Conservation (phyloP, 2,113 vertebrate species). For the Bettongia penicillata region DNA sequence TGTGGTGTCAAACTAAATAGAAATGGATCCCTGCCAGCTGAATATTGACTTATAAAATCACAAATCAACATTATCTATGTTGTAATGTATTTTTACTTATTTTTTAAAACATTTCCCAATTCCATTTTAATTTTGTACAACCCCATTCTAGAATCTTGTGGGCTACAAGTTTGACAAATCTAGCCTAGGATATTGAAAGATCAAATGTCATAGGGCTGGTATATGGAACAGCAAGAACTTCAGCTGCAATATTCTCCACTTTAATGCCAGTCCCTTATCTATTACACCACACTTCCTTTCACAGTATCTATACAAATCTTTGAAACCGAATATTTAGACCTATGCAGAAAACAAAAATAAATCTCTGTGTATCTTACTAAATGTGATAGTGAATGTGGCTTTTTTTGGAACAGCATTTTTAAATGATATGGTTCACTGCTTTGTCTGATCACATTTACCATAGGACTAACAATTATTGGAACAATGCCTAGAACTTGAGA, state of each 20-base stretch:
- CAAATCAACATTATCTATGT: not conserved
- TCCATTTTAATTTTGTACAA: not conserved
- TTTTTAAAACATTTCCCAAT: not conserved
- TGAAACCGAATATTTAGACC: not conserved
- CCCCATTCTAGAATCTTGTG: not conserved
- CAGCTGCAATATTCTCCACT: not conserved
- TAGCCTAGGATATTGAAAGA: not conserved
- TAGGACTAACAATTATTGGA: not conserved
- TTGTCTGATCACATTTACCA: not conserved
- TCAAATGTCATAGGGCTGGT: not conserved
- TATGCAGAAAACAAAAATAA: not conserved
- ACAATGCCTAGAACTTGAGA: not conserved
- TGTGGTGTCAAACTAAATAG: no score
- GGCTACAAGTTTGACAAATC: not conserved
- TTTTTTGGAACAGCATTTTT: not conserved
- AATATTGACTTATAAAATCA: not conserved
- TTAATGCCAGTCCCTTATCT: not conserved
- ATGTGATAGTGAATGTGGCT: not conserved
- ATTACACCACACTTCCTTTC: not conserved
- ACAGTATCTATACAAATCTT: not conserved
- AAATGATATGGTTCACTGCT: not conserved
- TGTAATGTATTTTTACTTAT: not conserved
- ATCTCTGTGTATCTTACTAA: not conserved
- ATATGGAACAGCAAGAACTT: not conserved
- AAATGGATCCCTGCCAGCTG: not conserved